Conservation (phyloP, 1,140 invertebrate species). For the Magallana gigas region DNA sequence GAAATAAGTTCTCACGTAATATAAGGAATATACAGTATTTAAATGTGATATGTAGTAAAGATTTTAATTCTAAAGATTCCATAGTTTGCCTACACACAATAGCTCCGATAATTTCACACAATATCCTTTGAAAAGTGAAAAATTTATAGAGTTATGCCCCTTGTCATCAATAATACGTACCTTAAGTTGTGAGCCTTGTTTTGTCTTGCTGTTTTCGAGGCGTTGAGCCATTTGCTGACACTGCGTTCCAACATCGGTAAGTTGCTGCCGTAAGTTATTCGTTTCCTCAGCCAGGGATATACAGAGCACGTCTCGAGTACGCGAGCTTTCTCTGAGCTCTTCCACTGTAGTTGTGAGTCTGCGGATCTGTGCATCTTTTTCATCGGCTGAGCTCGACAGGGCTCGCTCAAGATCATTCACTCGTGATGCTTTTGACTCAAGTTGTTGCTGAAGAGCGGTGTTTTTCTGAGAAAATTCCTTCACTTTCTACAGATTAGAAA, state of each 20-base stretch:
- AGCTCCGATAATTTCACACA: too few relatives aligned
- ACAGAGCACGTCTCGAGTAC: conserved; percentile 55
- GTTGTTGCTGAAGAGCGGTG: not conserved
- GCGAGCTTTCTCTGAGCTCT: conserved; percentile 49
- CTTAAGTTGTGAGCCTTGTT: conserved; percentile 23
- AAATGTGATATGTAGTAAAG: too few relatives aligned
- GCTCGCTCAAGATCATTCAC: conserved; percentile 53
- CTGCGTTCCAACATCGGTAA: conserved; percentile 55
- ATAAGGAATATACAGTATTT: too few relatives aligned
- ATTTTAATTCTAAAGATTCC: too few relatives aligned
- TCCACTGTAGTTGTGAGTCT: conserved; percentile 42
- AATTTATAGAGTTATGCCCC: too few relatives aligned
- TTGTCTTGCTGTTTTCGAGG: conserved; percentile 42
- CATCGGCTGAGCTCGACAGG: conserved; percentile 54
- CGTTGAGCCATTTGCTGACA: conserved; percentile 59
- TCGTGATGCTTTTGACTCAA: not conserved
- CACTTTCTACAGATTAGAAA: not conserved
- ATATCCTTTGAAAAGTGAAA: too few relatives aligned
- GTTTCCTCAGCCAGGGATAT: conserved; percentile 56
- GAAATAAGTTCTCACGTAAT: too few relatives aligned
- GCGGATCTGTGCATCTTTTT: conserved; percentile 60
- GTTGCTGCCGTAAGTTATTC: conserved; percentile 55
- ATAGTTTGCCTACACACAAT: too few relatives aligned
- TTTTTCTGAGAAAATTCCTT: not conserved
- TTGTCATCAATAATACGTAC: not conserved